These are phyloP conservation scores for Phasianus colchicus DNA, from an alignment of 2,113 vertebrate genomes.

Conservation along the genomic window DNA sequence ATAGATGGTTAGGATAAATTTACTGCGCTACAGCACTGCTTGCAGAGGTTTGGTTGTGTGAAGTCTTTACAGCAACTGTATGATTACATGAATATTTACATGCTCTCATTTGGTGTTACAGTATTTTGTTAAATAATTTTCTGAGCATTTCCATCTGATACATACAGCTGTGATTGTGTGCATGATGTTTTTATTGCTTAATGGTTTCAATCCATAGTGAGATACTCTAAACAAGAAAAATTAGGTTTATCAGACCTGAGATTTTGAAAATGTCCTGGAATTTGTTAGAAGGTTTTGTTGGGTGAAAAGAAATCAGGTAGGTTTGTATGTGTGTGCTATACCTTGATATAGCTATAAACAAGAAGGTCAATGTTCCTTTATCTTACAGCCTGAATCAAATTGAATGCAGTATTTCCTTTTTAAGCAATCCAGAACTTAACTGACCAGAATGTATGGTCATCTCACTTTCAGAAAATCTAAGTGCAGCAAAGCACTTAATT, in stretches of 20 bases:
- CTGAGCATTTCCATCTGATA: not conserved
- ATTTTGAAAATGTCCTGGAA: not conserved
- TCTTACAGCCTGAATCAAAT: not conserved
- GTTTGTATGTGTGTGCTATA: not conserved
- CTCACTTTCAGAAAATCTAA: not conserved
- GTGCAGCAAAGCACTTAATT: not conserved
- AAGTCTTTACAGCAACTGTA: not conserved
- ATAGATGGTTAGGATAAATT: not conserved
- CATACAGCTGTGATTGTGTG: not conserved
- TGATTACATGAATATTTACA: not conserved
- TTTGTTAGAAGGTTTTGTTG: not conserved
- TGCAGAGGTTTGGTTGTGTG: not conserved
- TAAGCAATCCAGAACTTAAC: not conserved
- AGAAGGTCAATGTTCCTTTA: not conserved
- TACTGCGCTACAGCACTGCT: not conserved
- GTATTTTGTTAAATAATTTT: not conserved
- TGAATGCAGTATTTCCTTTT: not conserved
- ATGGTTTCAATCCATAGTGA: not conserved
- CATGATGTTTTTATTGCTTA: not conserved
- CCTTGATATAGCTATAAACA: not conserved
- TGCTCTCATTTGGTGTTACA: not conserved
- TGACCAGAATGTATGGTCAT: not conserved
- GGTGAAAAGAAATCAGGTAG: conserved; percentile 10
- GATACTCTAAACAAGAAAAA: not conserved
- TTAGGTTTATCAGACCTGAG: not conserved